Conservation (phyloP, 1,140 invertebrate genomes). For the Drosophila chauvacae region DNA sequence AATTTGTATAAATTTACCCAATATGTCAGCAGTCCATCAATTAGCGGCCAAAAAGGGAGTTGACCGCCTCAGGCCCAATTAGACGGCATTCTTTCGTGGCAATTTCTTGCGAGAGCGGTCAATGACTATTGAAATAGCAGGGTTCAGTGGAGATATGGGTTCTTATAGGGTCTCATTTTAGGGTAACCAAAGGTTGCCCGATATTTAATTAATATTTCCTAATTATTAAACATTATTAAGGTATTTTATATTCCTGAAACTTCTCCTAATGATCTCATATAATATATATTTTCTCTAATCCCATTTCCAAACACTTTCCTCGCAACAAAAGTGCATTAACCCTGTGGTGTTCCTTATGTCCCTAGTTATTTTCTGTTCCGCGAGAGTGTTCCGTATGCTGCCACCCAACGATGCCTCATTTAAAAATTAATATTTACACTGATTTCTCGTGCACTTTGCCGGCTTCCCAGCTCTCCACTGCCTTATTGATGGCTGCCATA, state of each 20-base stretch:
- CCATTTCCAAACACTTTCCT: not conserved
- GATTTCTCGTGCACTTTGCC: slow-evolving; percentile 40
- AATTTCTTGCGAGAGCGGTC: slow-evolving; percentile 15
- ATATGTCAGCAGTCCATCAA: slow-evolving; percentile 66
- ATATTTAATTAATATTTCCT: not conserved
- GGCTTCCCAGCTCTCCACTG: slow-evolving; percentile 3
- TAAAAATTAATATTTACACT: slow-evolving; percentile 66
- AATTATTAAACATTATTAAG: not conserved
- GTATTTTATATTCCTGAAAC: not conserved
- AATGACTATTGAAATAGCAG: slow-evolving; percentile 4
- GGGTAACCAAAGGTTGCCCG: not conserved
- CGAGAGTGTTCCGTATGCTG: not conserved
- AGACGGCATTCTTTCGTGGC: slow-evolving; percentile 29
- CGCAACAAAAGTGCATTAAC: slow-evolving; percentile 13
- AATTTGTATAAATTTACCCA: slow-evolving; percentile 80
- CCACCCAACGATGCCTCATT: slow-evolving; percentile 52
- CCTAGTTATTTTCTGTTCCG: not conserved
- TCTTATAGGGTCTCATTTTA: not conserved
- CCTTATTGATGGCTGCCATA: slow-evolving; percentile 60
- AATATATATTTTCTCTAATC: not conserved
- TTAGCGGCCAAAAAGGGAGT: slow-evolving; percentile 38
- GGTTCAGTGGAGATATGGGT: slow-evolving; percentile 1
- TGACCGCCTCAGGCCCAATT: slow-evolving; percentile 41
- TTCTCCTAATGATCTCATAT: not conserved
- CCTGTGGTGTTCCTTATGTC: not conserved